A percentile compares a stretch with the other conserved stretches of the same genome.
These are phyloP conservation scores for Stegastes partitus DNA, from an alignment of 2,113 vertebrate species.

Conservation along the genomic window DNA sequence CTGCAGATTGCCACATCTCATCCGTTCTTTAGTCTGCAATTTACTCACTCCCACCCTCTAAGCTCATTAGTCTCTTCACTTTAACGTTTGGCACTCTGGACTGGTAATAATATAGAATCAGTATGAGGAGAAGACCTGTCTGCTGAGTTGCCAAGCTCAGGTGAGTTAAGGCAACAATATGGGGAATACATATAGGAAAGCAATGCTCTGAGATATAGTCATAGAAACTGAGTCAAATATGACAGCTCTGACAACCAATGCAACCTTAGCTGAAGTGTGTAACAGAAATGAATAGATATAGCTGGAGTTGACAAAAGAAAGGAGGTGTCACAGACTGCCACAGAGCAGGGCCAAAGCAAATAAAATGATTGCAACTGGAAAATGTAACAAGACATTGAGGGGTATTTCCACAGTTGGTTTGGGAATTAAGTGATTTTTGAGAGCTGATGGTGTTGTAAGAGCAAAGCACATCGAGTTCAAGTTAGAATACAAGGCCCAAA, in stretches of 20 bases:
- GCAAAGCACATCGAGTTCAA: neutral
- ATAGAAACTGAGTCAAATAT: neutral
- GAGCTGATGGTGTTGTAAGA: neutral
- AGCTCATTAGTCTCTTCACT: slow-evolving; percentile 4
- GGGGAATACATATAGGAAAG: neutral
- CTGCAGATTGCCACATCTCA: slow-evolving; percentile 46
- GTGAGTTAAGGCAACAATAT: neutral
- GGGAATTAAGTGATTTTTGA: neutral
- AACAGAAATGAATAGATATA: slow-evolving; percentile 1
- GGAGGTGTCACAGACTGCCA: neutral
- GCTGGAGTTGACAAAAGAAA: neutral
- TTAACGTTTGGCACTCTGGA: neutral
- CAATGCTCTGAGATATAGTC: neutral
- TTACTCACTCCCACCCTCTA: neutral
- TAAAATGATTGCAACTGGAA: slow-evolving; percentile 4
- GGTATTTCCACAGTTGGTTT: neutral
- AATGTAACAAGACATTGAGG: neutral
- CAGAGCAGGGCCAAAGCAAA: neutral
- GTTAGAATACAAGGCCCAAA: neutral
- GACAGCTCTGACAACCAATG: neutral
- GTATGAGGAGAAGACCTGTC: neutral
- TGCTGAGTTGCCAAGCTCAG: neutral
- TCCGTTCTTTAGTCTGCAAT: neutral
- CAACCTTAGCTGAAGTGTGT: neutral
- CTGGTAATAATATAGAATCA: slow-evolving; percentile 14